These are phyloP conservation scores for Falco naumanni DNA, from an alignment of 2,797 vertebrate genomes.

Conservation along the genomic window DNA sequence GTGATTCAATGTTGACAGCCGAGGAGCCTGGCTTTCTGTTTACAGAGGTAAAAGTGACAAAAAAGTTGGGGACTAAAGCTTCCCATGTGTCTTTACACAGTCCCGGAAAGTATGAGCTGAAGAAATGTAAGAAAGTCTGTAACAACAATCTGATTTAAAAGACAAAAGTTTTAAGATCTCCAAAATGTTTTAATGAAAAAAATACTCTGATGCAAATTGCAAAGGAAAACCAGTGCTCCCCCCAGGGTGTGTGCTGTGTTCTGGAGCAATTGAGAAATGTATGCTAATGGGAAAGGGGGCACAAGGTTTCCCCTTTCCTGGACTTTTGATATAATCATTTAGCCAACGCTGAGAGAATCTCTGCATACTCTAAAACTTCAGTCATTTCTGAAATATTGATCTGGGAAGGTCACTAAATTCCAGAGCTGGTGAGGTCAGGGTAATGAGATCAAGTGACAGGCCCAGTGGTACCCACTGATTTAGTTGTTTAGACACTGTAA, in stretches of 20 bases:
- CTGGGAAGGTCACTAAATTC: slow-evolving; percentile 45
- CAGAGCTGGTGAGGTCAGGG: slow-evolving; percentile 46
- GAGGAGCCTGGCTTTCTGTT: not conserved
- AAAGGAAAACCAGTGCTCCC: not conserved
- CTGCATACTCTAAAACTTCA: slow-evolving; percentile 14
- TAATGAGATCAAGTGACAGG: slow-evolving; percentile 54
- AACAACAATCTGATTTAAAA: not conserved
- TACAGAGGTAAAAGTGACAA: not conserved
- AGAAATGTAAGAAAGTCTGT: not conserved
- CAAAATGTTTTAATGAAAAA: not conserved
- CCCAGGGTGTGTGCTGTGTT: not conserved
- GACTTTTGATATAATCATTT: not conserved
- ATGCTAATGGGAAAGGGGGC: not conserved
- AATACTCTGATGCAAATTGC: not conserved
- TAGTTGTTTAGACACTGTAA: slow-evolving; percentile 63
- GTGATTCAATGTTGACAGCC: not conserved
- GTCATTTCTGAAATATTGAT: slow-evolving; percentile 61
- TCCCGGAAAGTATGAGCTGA: not conserved
- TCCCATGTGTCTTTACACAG: not conserved
- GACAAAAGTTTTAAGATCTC: not conserved
- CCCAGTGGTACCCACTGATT: slow-evolving; percentile 50
- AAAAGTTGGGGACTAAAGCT: not conserved
- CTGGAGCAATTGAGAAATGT: slow-evolving; percentile 2
- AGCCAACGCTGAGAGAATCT: not conserved
- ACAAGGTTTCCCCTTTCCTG: not conserved